Conservation (phyloP, 1,140 invertebrate genomes). For the Danaus plexippus region DNA sequence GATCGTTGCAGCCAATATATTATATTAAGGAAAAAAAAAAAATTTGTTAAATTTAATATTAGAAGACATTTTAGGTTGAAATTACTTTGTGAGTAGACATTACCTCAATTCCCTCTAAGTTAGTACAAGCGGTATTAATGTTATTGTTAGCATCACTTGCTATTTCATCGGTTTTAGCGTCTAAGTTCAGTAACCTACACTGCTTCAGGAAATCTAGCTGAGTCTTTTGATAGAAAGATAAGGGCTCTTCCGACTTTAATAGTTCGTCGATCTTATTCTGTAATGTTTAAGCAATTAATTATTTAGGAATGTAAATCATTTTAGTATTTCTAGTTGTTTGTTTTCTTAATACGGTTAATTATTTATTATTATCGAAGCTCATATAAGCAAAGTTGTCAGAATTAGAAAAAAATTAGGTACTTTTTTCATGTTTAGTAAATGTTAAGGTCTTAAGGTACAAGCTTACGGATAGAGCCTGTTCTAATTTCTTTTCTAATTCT, state of each 20-base stretch:
- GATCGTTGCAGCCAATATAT: background rate
- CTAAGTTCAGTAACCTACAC: conserved; percentile 59
- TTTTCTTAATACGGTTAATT: no score
- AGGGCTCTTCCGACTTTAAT: conserved; percentile 47
- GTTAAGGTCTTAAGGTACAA: conserved; percentile 6
- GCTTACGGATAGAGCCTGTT: conserved; percentile 74
- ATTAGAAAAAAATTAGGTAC: conserved; percentile 8
- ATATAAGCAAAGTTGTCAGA: no score
- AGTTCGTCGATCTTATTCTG: conserved; percentile 56
- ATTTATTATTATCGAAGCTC: no score
- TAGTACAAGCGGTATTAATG: conserved; percentile 54
- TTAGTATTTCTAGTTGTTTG: conserved; percentile 5
- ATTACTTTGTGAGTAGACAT: conserved; percentile 6
- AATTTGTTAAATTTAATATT: conserved; percentile 8
- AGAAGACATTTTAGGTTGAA: no score
- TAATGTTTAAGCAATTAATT: conserved; percentile 35
- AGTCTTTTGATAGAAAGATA: conserved; percentile 57
- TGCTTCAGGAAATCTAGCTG: conserved; percentile 60
- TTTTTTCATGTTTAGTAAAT: conserved; percentile 4
- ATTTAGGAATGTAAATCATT: conserved; percentile 7
- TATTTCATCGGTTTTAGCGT: conserved; percentile 46
- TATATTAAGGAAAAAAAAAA: conserved; percentile 6
- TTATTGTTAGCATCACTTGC: conserved; percentile 45
- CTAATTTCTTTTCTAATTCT: conserved; percentile 80
- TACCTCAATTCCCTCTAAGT: conserved; percentile 39